Percentiles rank a stretch among this genome's conserved stretches.
These are phyloP conservation scores for Glomeris maerens DNA, from an alignment of 1,140 invertebrate genomes.

Conservation along the genomic window DNA sequence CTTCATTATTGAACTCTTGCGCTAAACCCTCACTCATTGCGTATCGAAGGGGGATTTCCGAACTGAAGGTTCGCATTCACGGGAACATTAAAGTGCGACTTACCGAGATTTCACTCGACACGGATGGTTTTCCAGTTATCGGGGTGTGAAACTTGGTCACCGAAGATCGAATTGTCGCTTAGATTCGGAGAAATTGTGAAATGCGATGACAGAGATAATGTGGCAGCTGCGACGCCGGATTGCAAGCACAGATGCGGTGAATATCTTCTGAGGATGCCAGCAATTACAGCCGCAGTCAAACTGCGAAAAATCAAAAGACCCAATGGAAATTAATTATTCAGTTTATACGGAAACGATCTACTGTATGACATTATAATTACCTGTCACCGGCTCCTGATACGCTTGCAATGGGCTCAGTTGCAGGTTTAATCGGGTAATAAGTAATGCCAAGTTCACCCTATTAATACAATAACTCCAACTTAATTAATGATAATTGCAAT, in stretches of 20 bases:
- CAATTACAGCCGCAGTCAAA: constrained; percentile 1
- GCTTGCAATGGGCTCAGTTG: neutral
- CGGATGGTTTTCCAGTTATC: too few relatives aligned
- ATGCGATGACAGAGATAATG: neutral
- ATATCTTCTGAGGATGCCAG: neutral
- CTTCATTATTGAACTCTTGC: too few relatives aligned
- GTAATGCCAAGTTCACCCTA: neutral
- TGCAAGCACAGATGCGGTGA: neutral
- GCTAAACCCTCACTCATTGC: too few relatives aligned
- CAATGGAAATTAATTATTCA: too few relatives aligned
- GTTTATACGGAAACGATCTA: too few relatives aligned
- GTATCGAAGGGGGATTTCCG: too few relatives aligned
- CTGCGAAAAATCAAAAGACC: neutral
- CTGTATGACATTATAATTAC: neutral
- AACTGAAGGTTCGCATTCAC: too few relatives aligned
- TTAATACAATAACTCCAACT: too few relatives aligned
- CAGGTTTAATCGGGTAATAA: neutral
- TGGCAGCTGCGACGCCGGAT: neutral
- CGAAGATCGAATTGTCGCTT: neutral
- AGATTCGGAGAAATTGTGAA: neutral
- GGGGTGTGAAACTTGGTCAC: too few relatives aligned
- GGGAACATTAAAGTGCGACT: too few relatives aligned
- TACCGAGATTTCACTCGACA: too few relatives aligned
- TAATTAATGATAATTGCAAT: too few relatives aligned
- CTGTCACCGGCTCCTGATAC: neutral